Conservation (phyloP, 2,113 vertebrate species). For the Eclectus roratus region DNA sequence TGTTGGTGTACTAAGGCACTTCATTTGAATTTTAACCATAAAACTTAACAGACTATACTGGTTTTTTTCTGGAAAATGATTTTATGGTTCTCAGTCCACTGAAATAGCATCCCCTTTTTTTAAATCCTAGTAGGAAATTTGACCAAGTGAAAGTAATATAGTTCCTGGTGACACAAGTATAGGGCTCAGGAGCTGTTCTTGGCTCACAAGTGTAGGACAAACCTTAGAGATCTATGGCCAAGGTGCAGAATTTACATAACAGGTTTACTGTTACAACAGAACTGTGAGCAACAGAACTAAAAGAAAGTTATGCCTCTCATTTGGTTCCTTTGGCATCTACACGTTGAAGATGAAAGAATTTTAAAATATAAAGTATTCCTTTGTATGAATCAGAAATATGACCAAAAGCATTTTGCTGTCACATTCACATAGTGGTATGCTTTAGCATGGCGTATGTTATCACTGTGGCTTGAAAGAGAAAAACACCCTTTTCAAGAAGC, state of each 20-base stretch:
- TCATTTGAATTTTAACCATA: not conserved
- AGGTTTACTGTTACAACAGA: not conserved
- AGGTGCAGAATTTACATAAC: not conserved
- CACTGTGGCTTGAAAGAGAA: not conserved
- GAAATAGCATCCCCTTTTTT: not conserved
- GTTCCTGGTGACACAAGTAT: not conserved
- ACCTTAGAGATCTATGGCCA: not conserved
- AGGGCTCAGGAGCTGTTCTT: not conserved
- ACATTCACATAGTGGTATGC: not conserved
- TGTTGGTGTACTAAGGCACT: not conserved
- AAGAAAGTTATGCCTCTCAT: not conserved
- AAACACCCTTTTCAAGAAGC: not conserved
- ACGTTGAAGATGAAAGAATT: not conserved
- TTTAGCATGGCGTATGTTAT: not conserved
- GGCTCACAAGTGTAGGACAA: not conserved
- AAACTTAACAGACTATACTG: not conserved
- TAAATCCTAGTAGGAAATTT: not conserved
- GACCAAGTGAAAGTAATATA: constrained; percentile 1
- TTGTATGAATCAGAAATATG: not conserved
- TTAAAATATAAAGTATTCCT: not conserved
- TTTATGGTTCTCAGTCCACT: not conserved
- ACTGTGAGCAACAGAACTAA: not conserved
- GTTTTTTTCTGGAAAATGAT: constrained; percentile 4
- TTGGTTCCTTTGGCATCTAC: not conserved
- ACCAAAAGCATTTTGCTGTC: not conserved